Evolutionary conservation across 2,888 invertebrate genomes (phyloP).

Genomic region (Notodonta dromedarius): DNA sequence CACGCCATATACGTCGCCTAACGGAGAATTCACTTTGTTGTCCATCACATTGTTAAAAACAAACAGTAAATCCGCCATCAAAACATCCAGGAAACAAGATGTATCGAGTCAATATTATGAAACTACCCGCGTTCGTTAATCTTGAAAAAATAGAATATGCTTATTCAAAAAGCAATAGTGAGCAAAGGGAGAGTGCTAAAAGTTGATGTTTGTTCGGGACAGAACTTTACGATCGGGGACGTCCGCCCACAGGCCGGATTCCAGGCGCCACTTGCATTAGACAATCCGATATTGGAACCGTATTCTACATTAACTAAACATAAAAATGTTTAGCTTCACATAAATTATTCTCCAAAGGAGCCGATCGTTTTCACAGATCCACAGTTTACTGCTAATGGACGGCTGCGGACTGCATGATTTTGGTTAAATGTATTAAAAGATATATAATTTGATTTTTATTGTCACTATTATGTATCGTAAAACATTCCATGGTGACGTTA

Average conservation of each 20-base stretch:
- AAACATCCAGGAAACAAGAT: neutral
- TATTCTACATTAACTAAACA: conserved; percentile 77
- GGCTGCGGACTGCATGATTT: conserved; percentile 64
- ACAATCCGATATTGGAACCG: conserved; percentile 74
- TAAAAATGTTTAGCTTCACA: conserved; percentile 80
- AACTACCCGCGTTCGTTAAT: conserved; percentile 63
- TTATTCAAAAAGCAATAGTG: conserved; percentile 74
- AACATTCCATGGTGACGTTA: conserved; percentile 58
- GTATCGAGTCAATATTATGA: conserved; percentile 58
- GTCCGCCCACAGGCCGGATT: conserved; percentile 67
- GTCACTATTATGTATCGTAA: conserved; percentile 61
- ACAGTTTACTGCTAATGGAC: conserved; percentile 78
- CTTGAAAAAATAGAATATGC: conserved; percentile 69
- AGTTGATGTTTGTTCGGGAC: conserved; percentile 76
- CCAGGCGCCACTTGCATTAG: conserved; percentile 79
- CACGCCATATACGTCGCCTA: conserved; percentile 10
- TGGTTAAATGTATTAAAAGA: conserved; percentile 54
- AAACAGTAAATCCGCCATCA: conserved; percentile 19
- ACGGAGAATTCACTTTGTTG: conserved; percentile 6
- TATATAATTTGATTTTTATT: conserved; percentile 55
- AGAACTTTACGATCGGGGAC: conserved; percentile 72
- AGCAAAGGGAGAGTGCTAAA: conserved; percentile 63
- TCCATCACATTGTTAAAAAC: conserved; percentile 16
- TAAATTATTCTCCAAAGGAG: conserved; percentile 77
- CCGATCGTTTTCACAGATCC: conserved; percentile 75